phyloP scores from a whole-genome alignment of 2,888 invertebrate genomes.

The Metopia argyrocephala region DNA sequence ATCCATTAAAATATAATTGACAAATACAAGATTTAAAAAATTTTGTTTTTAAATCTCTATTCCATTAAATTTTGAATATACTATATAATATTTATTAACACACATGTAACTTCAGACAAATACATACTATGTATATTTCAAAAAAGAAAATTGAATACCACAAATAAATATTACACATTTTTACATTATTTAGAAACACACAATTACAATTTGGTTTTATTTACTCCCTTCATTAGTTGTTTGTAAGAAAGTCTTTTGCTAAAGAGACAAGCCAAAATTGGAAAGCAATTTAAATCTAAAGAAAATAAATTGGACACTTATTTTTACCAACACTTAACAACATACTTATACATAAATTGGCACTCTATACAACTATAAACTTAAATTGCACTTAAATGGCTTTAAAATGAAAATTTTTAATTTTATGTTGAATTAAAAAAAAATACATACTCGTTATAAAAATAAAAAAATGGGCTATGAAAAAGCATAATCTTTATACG shows the following conservation, averaged over 20 bases:
- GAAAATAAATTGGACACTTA: not conserved
- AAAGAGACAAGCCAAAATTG: slow-evolving; percentile 10
- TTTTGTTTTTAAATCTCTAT: no score
- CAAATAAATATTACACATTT: slow-evolving; percentile 27
- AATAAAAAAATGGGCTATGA: not conserved
- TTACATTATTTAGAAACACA: slow-evolving; percentile 17
- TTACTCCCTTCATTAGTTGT: not conserved
- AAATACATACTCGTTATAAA: not conserved
- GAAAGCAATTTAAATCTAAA: slow-evolving; percentile 33
- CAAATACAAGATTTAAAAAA: no score
- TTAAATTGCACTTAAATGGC: not conserved
- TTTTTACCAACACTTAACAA: not conserved
- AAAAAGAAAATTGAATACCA: not conserved
- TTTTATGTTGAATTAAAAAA: not conserved
- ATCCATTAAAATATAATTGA: not conserved
- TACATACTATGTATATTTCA: not conserved
- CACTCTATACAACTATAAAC: not conserved
- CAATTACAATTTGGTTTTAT: slow-evolving; percentile 23
- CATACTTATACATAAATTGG: not conserved
- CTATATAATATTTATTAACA: not conserved
- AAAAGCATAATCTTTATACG: slow-evolving; percentile 21
- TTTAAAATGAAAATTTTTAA: not conserved
- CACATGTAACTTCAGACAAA: not conserved
- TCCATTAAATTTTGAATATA: no score
- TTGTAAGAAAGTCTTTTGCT: no score